phyloP scores from a whole-genome alignment of 2,113 vertebrate genomes.

The Cyanoderma ruficeps region DNA sequence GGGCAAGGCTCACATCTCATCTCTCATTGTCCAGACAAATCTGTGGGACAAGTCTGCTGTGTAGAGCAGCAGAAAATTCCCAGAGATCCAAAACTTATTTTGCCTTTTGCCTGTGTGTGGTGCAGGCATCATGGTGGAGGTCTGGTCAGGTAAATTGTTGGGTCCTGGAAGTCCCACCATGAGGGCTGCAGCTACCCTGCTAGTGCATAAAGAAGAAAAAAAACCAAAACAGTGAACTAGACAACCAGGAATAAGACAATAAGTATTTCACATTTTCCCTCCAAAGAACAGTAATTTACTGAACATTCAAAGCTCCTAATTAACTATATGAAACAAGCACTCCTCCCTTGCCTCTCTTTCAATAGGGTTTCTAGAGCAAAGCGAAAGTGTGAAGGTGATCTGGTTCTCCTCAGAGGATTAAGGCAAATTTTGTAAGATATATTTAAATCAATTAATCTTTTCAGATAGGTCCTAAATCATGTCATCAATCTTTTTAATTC shows the following conservation, averaged over 20 bases:
- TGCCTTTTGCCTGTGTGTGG: neutral
- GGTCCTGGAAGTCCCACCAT: neutral
- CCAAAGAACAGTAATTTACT: neutral
- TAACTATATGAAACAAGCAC: neutral
- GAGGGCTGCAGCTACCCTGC: neutral
- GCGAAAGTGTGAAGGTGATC: neutral
- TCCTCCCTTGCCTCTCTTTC: neutral
- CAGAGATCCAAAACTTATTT: neutral
- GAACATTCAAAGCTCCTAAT: neutral
- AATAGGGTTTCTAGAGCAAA: neutral
- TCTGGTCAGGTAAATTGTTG: neutral
- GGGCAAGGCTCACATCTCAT: accelerated
- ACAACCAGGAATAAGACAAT: neutral
- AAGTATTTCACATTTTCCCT: neutral
- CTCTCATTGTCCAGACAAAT: neutral
- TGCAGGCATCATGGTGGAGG: accelerated
- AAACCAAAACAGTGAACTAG: neutral
- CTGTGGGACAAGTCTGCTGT: neutral
- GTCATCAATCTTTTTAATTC: constrained; percentile 2
- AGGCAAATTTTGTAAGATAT: neutral
- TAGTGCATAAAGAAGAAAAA: neutral
- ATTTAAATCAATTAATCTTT: constrained; percentile 38
- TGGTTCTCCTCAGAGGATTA: neutral
- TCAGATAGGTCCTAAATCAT: neutral
- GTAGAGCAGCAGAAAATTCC: neutral